A percentile compares a stretch with the other conserved stretches of the same genome.
Conservation (phyloP, 2,888 invertebrate species). For the Teinopalpus imperialis region DNA sequence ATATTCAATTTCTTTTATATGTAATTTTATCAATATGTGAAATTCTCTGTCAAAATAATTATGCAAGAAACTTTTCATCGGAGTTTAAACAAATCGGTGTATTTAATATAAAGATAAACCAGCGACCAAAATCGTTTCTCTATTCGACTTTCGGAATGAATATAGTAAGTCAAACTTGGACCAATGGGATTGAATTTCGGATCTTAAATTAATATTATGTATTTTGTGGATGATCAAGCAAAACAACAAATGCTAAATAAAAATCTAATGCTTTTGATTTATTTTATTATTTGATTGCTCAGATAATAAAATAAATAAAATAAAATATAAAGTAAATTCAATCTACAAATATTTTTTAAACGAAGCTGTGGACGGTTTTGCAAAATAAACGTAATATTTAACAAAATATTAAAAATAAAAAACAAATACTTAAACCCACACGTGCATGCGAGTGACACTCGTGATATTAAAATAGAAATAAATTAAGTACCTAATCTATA, state of each 20-base stretch:
- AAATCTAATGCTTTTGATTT: neutral
- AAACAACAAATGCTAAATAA: constrained; percentile 13
- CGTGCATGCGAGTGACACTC: constrained; percentile 80
- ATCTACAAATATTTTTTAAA: constrained; percentile 3
- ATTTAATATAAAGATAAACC: too few relatives aligned
- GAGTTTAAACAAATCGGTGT: too few relatives aligned
- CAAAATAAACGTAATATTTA: neutral
- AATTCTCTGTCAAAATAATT: too few relatives aligned
- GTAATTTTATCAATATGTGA: too few relatives aligned
- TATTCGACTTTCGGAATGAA: too few relatives aligned
- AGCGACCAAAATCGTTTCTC: too few relatives aligned
- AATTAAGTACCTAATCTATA: constrained; percentile 85
- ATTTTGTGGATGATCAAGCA: constrained; percentile 14
- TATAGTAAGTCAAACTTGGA: too few relatives aligned
- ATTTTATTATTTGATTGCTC: neutral
- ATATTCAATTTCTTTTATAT: too few relatives aligned
- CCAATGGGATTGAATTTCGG: too few relatives aligned
- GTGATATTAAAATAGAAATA: constrained; percentile 73
- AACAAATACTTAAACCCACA: constrained; percentile 67
- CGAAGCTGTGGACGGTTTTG: constrained; percentile 15
- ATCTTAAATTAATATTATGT: neutral
- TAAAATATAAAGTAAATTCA: neutral
- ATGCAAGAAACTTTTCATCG: too few relatives aligned
- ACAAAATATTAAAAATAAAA: constrained; percentile 28
- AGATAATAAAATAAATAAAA: neutral